Conservation (phyloP, 1,140 invertebrate species). For the Zaprionus tsacasi region DNA sequence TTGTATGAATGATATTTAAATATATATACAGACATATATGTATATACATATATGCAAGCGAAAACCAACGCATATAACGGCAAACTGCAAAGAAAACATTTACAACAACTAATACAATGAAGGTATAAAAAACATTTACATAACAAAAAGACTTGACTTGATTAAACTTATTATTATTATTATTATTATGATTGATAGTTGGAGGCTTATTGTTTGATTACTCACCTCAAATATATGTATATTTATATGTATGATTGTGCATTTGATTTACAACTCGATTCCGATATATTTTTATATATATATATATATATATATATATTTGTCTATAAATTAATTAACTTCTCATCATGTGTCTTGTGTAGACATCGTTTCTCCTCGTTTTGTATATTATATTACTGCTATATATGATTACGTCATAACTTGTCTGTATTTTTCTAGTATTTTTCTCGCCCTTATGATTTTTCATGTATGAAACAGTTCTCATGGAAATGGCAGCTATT, state of each 20-base stretch:
- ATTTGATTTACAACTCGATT: constrained; percentile 33
- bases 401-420: not conserved
- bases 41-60: not conserved
- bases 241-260: constrained; percentile 11
- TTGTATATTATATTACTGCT: constrained; percentile 30
- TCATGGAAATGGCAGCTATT: constrained; percentile 84
- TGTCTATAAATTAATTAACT: constrained; percentile 1
- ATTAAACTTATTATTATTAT: constrained; percentile 44
- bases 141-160: constrained; percentile 81
- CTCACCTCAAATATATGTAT: constrained; percentile 2
- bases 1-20: constrained; percentile 58
- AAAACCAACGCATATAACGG: constrained; percentile 32
- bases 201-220: constrained; percentile 32
- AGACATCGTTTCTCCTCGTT: constrained; percentile 44
- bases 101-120: constrained; percentile 63
- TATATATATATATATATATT: constrained; percentile 33
- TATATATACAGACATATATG: constrained; percentile 60
- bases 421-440: constrained; percentile 25
- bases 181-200: constrained; percentile 49
- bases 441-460: constrained; percentile 28
- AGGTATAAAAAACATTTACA: constrained; percentile 71
- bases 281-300: constrained; percentile 32
- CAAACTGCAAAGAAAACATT: constrained; percentile 58
- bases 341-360: constrained; percentile 39
- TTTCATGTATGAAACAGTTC: constrained; percentile 73